Base-by-base conservation (phyloP, 2,888 invertebrate genomes). In the Mythimna vitellina region DNA sequence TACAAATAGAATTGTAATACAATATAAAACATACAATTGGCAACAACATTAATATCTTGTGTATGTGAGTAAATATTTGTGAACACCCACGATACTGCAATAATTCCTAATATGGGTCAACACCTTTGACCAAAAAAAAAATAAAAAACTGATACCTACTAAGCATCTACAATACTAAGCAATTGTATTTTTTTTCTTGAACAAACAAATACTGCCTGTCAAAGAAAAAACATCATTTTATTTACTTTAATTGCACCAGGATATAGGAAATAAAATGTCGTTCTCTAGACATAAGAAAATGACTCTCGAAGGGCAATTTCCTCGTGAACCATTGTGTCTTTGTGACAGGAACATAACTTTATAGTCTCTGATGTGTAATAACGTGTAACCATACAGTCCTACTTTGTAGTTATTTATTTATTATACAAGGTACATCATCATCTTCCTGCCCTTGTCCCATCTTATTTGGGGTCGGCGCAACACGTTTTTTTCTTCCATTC, bases 271-370 rank as follows among this genome's bases (percentile, higher is more conserved):
- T 65, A 62, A 42, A 75, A 75, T 51, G 54, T 63, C 69, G 35
- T 60, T 58, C 32, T 64, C 29, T 17, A 46, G 20, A 70, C 35
- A 20, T 46, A 53, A 75, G 76, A 70, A 38, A 56, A 70, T 64
- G 56, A 38, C 5, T 46, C 70, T 51, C 56, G 14, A 78, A 67
- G 38, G 63, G 51, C 81, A 67, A 70, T 76, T 80, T 78, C 80
- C 70, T 80, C 10, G 25, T 60, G 51, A 70, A 80, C 58, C 66
- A 80, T 70, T 66, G 63, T 63, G 35, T 60, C 56, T 66, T 65
- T 57, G 64, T 35, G 32, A 61, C 51, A 35, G 32, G 8, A 76
- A 76, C 42, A 62, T 73, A 68, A 78, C 49, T 70, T 57, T 65
- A 62, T 62, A 29, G 65, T 29, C 42, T 65, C 54, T 29, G 29